Base-by-base conservation (phyloP, 2,888 invertebrate genomes). In the Pterobdella sp. region DNA sequence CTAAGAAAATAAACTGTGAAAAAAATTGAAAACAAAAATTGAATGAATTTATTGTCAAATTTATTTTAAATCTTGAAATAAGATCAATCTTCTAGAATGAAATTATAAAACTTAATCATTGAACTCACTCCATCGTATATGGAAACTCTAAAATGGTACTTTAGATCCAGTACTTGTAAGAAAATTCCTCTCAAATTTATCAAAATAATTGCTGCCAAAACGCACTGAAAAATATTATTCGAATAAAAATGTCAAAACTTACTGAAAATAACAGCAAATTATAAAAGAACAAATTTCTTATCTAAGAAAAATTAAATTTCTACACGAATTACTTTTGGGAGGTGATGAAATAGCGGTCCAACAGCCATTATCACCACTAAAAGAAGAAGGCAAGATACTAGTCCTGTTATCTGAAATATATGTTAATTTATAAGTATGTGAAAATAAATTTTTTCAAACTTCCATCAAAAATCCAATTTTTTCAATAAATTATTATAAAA, bases 281-380 rank as follows among this genome's bases (percentile, higher is more conserved):
- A 18, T 1, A 37, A 31, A 68, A 7, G 35, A 37, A 26, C 10
- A 29, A n/a, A 7, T 56, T 56, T 4, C 26, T 18, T 18, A n/a
- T 14, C 26, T 14, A 56, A 7, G 3, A 14, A 7, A 7, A 3
- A 14, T 56, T 22, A 18, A 56, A 18, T 14, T 56, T 22, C 4
- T 22, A 3, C n/a, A 4, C 4, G n/a, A 56, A 18, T 56, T 3
- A n/a, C 60, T 26, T 56, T 56, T 26, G 60, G 60, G 14, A 56
- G 60, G 60, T 56, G n/a, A 22, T 56, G 60, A 3, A 56, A 56
- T 4, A 56, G 60, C 36, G 93, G 93, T 0, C 92, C 94, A 76
- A 94, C 87, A 88, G 91, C 91, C 72, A 94, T 85, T 75, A 95
- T 85, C 68, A 94, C 91, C 77, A 89, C 85, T 1, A 93, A 85